Evolutionary conservation across 1,140 invertebrate genomes (phyloP).

Genomic region (Parapsyche elsis): DNA sequence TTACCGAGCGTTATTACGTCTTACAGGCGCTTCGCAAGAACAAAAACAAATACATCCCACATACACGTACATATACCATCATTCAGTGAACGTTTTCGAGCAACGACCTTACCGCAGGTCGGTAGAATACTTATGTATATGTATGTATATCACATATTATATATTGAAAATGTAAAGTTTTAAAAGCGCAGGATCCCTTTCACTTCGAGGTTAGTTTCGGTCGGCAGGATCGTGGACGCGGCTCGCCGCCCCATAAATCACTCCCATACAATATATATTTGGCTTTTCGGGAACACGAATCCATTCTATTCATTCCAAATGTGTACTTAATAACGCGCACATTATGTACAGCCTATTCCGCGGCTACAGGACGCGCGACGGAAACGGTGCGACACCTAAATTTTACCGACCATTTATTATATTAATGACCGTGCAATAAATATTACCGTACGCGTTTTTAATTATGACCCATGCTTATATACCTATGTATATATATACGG

Average conservation of each 20-base stretch:
- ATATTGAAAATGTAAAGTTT: no score
- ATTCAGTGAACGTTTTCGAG: background rate
- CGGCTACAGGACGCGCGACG: conserved; percentile 26
- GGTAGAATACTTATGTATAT: background rate
- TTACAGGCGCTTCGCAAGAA: background rate
- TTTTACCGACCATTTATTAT: background rate
- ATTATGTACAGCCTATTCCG: conserved; percentile 38
- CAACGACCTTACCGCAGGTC: background rate
- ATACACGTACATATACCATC: background rate
- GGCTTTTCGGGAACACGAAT: conserved; percentile 53
- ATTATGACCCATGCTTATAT: background rate
- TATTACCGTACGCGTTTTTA: no score
- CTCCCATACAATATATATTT: conserved; percentile 49
- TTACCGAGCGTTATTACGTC: conserved; percentile 19
- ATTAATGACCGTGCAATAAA: no score
- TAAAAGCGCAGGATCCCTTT: background rate
- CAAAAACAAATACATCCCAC: background rate
- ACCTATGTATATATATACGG: background rate
- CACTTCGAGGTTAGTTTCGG: background rate
- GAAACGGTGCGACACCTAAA: conserved; percentile 15
- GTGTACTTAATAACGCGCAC: conserved; percentile 53
- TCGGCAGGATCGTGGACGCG: conserved; percentile 8
- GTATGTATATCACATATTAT: no score
- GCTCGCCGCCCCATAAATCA: conserved; percentile 46
- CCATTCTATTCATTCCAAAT: conserved; percentile 51